These are phyloP conservation scores for Lucinisca nassula DNA, from an alignment of 2,888 invertebrate species.

Conservation along the genomic window DNA sequence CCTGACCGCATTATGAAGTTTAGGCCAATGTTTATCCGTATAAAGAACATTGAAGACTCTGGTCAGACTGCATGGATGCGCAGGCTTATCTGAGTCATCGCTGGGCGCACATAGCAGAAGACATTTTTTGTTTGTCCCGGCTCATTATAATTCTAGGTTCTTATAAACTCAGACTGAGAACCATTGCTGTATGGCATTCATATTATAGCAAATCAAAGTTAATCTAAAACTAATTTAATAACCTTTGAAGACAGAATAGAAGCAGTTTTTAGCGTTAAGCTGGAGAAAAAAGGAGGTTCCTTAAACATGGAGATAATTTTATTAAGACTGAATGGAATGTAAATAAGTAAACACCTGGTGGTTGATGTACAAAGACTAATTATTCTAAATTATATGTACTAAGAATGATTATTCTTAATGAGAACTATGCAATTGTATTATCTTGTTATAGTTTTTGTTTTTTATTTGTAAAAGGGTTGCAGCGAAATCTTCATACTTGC, in stretches of 20 bases:
- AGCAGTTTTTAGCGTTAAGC: not conserved
- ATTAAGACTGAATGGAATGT: not conserved
- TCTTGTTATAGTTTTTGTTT: not conserved
- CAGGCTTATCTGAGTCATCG: too few species aligned
- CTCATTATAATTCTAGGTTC: not conserved
- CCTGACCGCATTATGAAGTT: too few species aligned
- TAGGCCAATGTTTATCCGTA: too few species aligned
- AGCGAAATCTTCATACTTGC: not conserved
- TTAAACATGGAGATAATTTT: not conserved
- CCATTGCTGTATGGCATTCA: not conserved
- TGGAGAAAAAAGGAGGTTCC: not conserved
- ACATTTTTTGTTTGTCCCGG: too few species aligned
- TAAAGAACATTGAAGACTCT: too few species aligned
- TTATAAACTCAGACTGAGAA: not conserved
- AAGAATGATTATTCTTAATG: not conserved
- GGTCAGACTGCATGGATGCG: too few species aligned
- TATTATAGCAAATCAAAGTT: not conserved
- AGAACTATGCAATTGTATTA: not conserved
- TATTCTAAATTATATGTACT: not conserved
- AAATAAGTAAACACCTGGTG: not conserved
- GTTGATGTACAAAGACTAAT: not conserved
- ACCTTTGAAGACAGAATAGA: not conserved
- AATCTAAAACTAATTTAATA: constrained; percentile 1
- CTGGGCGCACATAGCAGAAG: too few species aligned
- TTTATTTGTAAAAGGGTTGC: not conserved